Base-by-base conservation (phyloP, 2,113 vertebrate genomes). In the Rostratula benghalensis region DNA sequence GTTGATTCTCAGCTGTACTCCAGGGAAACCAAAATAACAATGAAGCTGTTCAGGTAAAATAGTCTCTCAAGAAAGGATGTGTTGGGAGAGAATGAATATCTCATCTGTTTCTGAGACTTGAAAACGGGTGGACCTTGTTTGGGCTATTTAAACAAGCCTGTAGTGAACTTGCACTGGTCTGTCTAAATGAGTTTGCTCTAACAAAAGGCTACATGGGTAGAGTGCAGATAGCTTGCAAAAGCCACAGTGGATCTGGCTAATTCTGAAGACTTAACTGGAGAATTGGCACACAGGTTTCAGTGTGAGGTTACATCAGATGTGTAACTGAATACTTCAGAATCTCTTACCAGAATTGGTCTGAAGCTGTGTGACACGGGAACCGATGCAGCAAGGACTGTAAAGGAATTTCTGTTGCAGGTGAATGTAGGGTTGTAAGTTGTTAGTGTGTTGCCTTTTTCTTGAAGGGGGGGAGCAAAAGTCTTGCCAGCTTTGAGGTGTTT, bases 11-110 rank as follows among this genome's bases (percentile, higher is more conserved):
- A 89, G 1, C 69, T 78, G 50, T 73, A 76, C 91, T 91, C 23
- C 71, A 84, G 41, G 94, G 75, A 25, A 92, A 35, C 50, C 51
- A 87, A 87, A 88, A 17, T 92, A 93, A 70, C 39, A 67, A 78
- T 96, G 89, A 96, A 97, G 61, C 83, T 87, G 37, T 96, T 97
- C 92, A 97, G 93, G 92, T 97, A 96, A 96, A 96, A 86, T 11
- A 39, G 68, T 73, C 45, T 91, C 27, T 82, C 69, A 93, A 68
- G 45, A 73, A 75, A n/a, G 30, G 37, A 48, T 87, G 77, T 46
- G 19, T 80, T 90, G 63, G 27, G 65, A 64, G 33, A 50, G 60
- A 50, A 61, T 23, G 24, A 53, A 1, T 25, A 21, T 65, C 11
- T 75, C 12, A 6, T 74, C 22, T 75, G 31, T 20, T 82, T 68